Evolutionary conservation across 2,113 vertebrate species (phyloP).

Genomic region (Macquaria ambigua): DNA sequence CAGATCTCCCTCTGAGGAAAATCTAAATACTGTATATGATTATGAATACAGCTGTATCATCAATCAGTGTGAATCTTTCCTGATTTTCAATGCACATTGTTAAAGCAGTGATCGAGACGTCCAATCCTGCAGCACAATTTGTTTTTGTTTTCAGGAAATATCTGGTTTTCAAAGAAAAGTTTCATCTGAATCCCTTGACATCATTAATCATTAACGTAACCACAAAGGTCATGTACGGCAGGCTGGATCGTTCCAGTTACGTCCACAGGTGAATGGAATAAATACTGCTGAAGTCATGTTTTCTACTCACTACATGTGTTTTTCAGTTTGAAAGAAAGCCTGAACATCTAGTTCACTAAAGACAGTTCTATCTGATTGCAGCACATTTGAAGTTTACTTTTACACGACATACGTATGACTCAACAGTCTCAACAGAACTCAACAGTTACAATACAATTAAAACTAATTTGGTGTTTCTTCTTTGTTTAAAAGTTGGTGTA

Average conservation of each 20-base stretch:
- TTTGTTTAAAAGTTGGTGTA: neutral
- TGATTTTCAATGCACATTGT: neutral
- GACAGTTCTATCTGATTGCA: neutral
- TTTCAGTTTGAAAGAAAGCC: neutral
- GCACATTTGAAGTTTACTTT: slow-evolving; percentile 1
- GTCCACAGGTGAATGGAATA: neutral
- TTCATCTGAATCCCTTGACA: slow-evolving; percentile 17
- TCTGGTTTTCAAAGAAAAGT: slow-evolving; percentile 28
- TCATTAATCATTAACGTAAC: slow-evolving; percentile 65
- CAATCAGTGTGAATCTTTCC: neutral
- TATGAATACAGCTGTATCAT: neutral
- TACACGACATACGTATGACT: neutral
- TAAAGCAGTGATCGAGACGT: neutral
- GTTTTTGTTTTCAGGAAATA: slow-evolving; percentile 22
- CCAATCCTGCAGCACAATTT: neutral
- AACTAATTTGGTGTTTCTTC: neutral
- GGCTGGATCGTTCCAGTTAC: slow-evolving; percentile 1
- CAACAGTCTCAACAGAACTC: neutral
- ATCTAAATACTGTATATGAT: too few relatives aligned
- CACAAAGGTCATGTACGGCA: neutral
- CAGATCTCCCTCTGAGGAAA: neutral
- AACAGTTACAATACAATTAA: neutral
- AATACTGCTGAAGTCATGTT: neutral
- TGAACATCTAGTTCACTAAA: neutral
- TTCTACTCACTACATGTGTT: neutral